Evolutionary conservation across 2,113 vertebrate species (phyloP), one percentile per base, ranked within the genome.

Genomic region (Ophiodon elongatus): DNA sequence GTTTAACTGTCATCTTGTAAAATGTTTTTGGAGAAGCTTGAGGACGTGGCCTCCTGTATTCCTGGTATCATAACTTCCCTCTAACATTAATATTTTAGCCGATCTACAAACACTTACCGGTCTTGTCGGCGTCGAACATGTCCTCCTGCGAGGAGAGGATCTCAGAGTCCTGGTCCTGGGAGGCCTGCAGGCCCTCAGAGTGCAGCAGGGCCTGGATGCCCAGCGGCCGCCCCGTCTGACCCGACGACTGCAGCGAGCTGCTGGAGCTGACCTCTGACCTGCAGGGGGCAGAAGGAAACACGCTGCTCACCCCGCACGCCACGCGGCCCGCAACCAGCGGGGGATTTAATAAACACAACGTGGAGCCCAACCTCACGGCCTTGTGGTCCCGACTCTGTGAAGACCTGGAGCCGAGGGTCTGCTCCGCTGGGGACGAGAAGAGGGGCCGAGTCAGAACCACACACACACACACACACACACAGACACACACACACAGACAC

Each of bases 141-240:
- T 99, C 98, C 69, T 98, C 96, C 88, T 99, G 97, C 25, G 95
- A 97, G 57, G 97, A 98, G 69, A 95, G 84, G 67, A 97, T 64
- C 80, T 96, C 95, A 5, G 79, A 78, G 43, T 96, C 95, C 66
- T 95, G 87, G 23, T 91, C 70, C 1, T 9, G 80, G 0, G 85
- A 54, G 27, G 76, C 89, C 69, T 90, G 83, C 3, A 75, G 72
- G 76, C 62, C 89, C 83, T 94, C 91, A 2, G 94, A 95, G 83
- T 93, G 94, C 56, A 87, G 76, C 57, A 91, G 80, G 43, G 85
- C 92, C 79, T 92, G 95, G 83, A 92, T 75, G 73, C 82, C 84
- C 0, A 63, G 76, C 69, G 89, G 84, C 75, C 91, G 89, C 35
- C 70, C 87, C 1, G 89, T 85, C 73, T 63, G 89, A 70, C 82